Conservation (phyloP, 2,113 vertebrate genomes). For the Rhinogobius similis region DNA sequence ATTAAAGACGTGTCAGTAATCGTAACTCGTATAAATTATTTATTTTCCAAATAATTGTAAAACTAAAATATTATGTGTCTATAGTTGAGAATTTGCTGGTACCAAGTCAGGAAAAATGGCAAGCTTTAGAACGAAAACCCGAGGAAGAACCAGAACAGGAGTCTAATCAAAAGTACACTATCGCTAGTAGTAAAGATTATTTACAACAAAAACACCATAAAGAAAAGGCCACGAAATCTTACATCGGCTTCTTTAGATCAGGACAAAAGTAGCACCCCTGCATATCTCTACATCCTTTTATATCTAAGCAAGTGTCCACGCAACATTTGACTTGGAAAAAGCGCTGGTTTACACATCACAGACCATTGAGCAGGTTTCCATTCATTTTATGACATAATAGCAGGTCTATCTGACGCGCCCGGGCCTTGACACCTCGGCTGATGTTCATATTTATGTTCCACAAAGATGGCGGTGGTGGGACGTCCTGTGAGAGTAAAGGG, state of each 20-base stretch:
- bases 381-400: constrained; percentile 47
- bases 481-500: constrained; percentile 2
- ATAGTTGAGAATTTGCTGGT: too few species aligned
- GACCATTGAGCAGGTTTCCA: constrained; percentile 46
- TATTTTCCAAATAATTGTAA: too few species aligned
- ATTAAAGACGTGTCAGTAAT: too few species aligned
- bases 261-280: neutral
- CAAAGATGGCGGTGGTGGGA: constrained; percentile 11
- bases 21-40: too few species aligned
- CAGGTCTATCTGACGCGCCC: constrained; percentile 23
- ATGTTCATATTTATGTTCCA: constrained; percentile 44
- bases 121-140: neutral
- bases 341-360: constrained; percentile 39
- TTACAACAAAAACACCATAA: neutral
- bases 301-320: constrained; percentile 19
- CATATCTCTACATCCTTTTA: constrained; percentile 14
- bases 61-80: too few species aligned
- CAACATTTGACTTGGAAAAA: constrained; percentile 19
- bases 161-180: too few species aligned
- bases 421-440: constrained; percentile 28
- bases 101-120: too few species aligned
- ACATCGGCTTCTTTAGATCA: neutral
- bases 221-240: neutral
- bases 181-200: too few species aligned
- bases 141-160: too few species aligned